Evolutionary conservation across 2,113 vertebrate species (phyloP).

Genomic region (Neotoma lepida): DNA sequence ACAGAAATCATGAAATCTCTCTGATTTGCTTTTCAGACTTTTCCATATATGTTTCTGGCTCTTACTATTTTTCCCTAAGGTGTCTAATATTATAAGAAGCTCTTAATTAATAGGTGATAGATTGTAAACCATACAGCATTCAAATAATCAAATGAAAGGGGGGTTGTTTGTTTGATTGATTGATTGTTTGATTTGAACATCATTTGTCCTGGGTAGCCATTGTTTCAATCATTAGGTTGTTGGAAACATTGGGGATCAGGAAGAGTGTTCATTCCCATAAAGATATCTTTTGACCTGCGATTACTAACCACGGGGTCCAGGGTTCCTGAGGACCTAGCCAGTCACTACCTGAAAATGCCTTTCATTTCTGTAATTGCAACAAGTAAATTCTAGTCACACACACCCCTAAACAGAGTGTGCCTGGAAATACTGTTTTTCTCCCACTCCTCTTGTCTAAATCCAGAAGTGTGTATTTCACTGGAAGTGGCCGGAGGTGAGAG

Average conservation of each 20-base stretch:
- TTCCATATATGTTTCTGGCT: background rate
- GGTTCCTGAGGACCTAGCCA: background rate
- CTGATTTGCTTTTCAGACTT: background rate
- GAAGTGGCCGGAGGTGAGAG: conserved; percentile 46
- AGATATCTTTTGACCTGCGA: background rate
- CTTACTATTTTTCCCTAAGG: background rate
- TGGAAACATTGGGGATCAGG: background rate
- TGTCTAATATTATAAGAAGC: background rate
- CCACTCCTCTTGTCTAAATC: conserved; percentile 59
- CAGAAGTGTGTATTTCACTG: conserved; percentile 71
- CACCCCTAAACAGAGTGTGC: conserved; percentile 7
- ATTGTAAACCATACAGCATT: background rate
- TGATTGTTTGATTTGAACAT: background rate
- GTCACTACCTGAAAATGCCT: conserved; percentile 13
- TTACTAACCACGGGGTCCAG: background rate
- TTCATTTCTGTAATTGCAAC: conserved; percentile 53
- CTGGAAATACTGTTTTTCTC: conserved; percentile 60
- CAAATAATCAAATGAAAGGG: background rate
- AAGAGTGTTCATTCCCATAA: background rate
- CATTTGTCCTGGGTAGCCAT: background rate
- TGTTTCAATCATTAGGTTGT: background rate
- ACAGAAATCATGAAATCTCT: background rate
- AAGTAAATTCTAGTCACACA: conserved; percentile 75
- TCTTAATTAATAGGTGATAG: background rate
- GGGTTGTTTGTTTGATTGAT: background rate